phyloP scores from a whole-genome alignment of 2,888 invertebrate genomes.

The Dione juno region DNA sequence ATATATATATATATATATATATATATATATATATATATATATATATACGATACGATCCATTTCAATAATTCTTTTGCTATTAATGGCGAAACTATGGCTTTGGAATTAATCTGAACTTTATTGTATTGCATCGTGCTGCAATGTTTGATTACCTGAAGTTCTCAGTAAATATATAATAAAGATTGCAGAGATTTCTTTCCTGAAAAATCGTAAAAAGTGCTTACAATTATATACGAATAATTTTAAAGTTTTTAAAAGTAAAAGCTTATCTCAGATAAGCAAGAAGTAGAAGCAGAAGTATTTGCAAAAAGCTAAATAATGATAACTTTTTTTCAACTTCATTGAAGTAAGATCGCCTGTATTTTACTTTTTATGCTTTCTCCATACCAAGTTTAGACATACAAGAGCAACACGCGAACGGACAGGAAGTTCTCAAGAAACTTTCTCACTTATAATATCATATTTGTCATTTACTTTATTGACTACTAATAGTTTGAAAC shows the following conservation, averaged over 20 bases:
- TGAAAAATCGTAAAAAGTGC: too few species aligned
- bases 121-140: not conserved
- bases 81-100: conserved; percentile 1
- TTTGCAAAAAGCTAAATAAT: too few species aligned
- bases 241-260: not conserved
- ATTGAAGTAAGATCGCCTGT: not conserved
- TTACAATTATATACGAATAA: too few species aligned
- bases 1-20: too few species aligned
- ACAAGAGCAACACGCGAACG: not conserved
- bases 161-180: not conserved
- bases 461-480: not conserved
- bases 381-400: not conserved
- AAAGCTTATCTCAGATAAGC: not conserved
- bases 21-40: not conserved
- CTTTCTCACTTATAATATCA: conserved; percentile 3
- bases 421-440: not conserved
- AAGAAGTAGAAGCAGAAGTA: too few species aligned
- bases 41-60: not conserved
- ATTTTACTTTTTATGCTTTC: not conserved
- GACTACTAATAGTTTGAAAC: not conserved
- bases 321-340: not conserved
- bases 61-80: conserved; percentile 1
- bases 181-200: not conserved
- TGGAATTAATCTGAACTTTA: not conserved
- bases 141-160: not conserved